Base-by-base conservation (phyloP, 2,888 invertebrate genomes). In the Trissolcus brochymenae region DNA sequence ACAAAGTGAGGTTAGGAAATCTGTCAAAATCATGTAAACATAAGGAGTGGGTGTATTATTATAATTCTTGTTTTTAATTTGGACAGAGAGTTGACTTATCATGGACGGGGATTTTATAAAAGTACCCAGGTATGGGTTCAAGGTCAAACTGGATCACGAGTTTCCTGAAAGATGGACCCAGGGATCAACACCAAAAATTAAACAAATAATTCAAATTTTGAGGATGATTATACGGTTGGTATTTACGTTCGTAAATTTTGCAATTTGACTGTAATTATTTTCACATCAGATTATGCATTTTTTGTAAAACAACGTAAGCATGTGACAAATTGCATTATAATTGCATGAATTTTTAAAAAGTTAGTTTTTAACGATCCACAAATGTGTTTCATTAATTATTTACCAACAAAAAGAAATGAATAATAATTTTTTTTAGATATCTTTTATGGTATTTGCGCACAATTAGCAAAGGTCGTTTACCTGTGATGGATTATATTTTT, bases 401-500 rank as follows among this genome's bases (percentile, higher is more conserved):
- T 41, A 41, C n/a, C 41, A 41, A 41, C n/a, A 13, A n/a, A n/a
- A n/a, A n/a, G n/a, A n/a, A n/a, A n/a, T n/a, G n/a, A n/a, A n/a
- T n/a, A n/a, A 13, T 0, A 43, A 21, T 46, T 55, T 56, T 67
- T 50, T 53, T 14, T 41, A 96, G 96, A 87, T 95, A 95, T 89
- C 82, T 94, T 2, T 91, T 92, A 82, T 95, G 94, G 88, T 94
- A 93, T 87, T 90, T 94, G 83, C 92, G 91, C 81, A 91, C 91
- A 76, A 91, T 90, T 84, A 91, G 93, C 80, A 91, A 92, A 84
- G 93, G 93, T 80, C 92, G 92, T 83, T 91, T 91, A 51, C 93
- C 94, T 13, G 92, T 95, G 66, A 96, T 97, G 94, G 96, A 97
- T 89, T 95, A 94, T 87, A 86, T 95, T 56, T 91, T 92, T 81